These are phyloP conservation scores for Trachelus tabidus DNA, from an alignment of 2,888 invertebrate species.

Conservation along the genomic window DNA sequence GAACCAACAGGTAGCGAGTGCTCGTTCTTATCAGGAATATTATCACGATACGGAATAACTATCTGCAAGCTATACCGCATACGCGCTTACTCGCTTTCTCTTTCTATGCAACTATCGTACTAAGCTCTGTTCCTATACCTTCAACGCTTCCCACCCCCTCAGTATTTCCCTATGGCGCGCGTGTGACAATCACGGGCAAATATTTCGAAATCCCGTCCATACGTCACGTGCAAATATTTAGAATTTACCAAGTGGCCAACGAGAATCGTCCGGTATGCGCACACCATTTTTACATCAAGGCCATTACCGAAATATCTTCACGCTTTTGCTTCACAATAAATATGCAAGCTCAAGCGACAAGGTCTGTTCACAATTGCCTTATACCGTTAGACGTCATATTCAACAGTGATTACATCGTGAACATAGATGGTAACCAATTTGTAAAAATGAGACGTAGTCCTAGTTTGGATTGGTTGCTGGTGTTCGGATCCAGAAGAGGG, in stretches of 20 bases:
- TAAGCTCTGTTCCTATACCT: neutral
- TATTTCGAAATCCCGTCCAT: neutral
- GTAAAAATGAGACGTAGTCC: neutral
- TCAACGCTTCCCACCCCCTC: neutral
- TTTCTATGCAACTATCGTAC: neutral
- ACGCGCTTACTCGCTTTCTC: neutral
- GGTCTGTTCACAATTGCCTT: neutral
- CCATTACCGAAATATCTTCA: neutral
- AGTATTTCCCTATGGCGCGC: neutral
- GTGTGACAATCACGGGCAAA: neutral
- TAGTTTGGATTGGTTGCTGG: neutral
- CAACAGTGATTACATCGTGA: neutral
- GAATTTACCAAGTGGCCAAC: neutral
- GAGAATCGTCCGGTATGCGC: neutral
- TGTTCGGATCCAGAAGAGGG: neutral
- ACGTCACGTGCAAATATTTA: neutral
- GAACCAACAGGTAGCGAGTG: constrained; percentile 17
- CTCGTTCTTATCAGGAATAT: neutral
- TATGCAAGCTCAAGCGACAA: neutral
- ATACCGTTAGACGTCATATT: neutral
- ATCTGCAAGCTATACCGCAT: neutral
- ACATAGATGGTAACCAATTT: neutral
- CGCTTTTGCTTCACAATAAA: neutral
- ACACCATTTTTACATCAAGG: neutral
- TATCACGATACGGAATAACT: neutral